Evolutionary conservation across 2,113 vertebrate genomes (phyloP).

Genomic region (Ictidomys tridecemlineatus): DNA sequence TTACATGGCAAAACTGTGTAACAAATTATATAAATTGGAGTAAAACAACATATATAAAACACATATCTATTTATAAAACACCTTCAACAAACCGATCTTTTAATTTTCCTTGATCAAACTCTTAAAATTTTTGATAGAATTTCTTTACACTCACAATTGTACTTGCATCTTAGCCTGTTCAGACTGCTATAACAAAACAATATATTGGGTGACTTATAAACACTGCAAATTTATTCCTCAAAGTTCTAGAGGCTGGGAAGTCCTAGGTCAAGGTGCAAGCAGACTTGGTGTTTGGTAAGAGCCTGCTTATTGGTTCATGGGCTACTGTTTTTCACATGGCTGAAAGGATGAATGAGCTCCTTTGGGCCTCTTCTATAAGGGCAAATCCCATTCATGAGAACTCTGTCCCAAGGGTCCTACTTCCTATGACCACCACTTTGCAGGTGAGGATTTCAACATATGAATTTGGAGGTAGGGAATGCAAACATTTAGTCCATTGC

Average conservation of each 20-base stretch:
- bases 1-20: background rate
- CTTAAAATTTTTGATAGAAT: background rate
- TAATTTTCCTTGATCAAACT: conserved; percentile 33
- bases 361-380: background rate
- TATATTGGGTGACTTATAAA: background rate
- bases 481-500: background rate
- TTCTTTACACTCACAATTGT: background rate
- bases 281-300: background rate
- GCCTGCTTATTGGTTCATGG: background rate
- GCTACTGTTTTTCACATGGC: background rate
- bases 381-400: background rate
- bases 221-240: too few relatives aligned
- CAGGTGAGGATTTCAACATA: background rate
- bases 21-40: background rate
- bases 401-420: background rate
- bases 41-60: background rate
- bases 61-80: background rate
- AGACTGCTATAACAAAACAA: background rate
- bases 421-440: background rate
- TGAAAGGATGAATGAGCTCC: background rate
- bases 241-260: background rate
- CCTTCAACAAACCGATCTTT: background rate
- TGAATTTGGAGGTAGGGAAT: background rate
- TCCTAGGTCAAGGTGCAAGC: background rate
- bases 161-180: background rate